A percentile compares a stretch with the other conserved stretches of the same genome.
phyloP scores from a whole-genome alignment of 2,888 invertebrate species.

The Caenorhabditis macrosperma region DNA sequence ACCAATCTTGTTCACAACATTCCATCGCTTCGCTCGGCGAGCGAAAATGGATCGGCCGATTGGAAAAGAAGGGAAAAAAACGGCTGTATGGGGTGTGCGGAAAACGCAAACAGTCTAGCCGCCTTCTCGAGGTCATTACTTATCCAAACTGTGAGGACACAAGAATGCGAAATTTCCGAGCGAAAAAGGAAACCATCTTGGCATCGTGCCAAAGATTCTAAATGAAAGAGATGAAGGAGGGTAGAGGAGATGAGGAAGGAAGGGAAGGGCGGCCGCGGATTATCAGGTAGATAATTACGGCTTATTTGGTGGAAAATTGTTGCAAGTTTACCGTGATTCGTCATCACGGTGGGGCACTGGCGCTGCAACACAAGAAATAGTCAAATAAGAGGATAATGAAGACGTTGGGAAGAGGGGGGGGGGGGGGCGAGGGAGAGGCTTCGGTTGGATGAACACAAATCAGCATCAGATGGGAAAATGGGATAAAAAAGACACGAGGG shows the following conservation, averaged over 20 bases:
- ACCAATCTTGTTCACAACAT: conserved; percentile 57
- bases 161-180: not conserved
- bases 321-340: not conserved
- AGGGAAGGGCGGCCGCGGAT: too few species aligned
- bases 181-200: not conserved
- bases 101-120: conserved; percentile 10
- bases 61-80: conserved; percentile 23
- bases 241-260: not conserved
- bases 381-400: conserved; percentile 3
- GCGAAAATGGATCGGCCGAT: conserved; percentile 25
- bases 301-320: conserved; percentile 31
- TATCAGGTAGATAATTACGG: conserved; percentile 50
- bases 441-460: conserved; percentile 50
- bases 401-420: conserved; percentile 4
- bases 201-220: not conserved
- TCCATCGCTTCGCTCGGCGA: conserved; percentile 9
- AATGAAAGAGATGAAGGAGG: too few species aligned
- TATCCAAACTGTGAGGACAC: not conserved
- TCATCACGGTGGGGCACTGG: not conserved
- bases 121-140: conserved; percentile 29
- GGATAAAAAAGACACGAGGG: not conserved
- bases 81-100: too few species aligned
- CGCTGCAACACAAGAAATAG: too few species aligned
- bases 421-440: too few species aligned
- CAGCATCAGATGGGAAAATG: not conserved